These are phyloP conservation scores for Pristionchus arcanus DNA, from an alignment of 2,888 invertebrate genomes.

Conservation along the genomic window DNA sequence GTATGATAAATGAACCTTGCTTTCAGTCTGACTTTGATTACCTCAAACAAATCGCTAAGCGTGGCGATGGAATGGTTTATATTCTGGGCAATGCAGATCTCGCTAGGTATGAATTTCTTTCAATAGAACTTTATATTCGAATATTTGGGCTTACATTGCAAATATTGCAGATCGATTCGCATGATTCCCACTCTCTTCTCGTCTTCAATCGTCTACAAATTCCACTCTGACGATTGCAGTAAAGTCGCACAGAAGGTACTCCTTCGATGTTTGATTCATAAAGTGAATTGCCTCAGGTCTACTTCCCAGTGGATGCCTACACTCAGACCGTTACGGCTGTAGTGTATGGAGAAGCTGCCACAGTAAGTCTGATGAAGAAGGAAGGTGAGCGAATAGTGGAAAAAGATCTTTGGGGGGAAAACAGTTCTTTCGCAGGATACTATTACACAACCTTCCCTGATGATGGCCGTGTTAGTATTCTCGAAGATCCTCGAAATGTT, in stretches of 20 bases:
- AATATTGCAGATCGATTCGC: not conserved
- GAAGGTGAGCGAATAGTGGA: not conserved
- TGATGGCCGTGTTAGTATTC: not conserved
- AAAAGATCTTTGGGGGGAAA: too few relatives aligned
- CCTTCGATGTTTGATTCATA: slow-evolving; percentile 41
- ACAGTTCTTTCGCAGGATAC: not conserved
- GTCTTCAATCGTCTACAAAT: slow-evolving; percentile 47
- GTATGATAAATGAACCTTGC: too few relatives aligned
- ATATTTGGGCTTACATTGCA: not conserved
- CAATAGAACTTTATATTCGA: not conserved
- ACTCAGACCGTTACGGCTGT: slow-evolving; percentile 46
- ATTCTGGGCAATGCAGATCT: not conserved
- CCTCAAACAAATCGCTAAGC: slow-evolving; percentile 22
- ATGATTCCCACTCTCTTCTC: slow-evolving; percentile 55
- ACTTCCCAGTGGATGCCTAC: slow-evolving; percentile 66
- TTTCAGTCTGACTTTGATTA: slow-evolving; percentile 24
- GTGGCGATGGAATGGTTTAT: slow-evolving; percentile 51
- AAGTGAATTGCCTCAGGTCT: slow-evolving; percentile 49
- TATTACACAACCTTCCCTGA: not conserved
- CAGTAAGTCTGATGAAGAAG: not conserved
- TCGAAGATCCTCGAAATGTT: not conserved
- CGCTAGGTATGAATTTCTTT: not conserved
- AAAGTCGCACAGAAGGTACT: not conserved
- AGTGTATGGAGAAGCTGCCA: not conserved
- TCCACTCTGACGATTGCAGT: slow-evolving; percentile 22